Base-by-base conservation (phyloP, 37 sponge, comb jelly and placozoan species). In the Haliclona indistincta region DNA sequence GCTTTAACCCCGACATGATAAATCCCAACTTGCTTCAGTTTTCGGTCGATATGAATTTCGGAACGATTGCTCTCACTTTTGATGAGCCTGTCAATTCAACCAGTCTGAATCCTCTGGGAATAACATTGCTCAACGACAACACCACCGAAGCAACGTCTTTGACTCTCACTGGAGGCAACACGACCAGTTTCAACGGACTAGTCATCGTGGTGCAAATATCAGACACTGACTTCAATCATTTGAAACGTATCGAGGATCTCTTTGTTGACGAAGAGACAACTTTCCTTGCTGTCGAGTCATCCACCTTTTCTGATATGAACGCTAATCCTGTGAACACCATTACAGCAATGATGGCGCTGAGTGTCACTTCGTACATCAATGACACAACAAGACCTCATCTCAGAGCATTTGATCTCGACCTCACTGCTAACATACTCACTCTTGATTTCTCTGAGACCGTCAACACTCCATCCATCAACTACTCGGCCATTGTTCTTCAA, bases 401-500 rank as follows among this genome's bases (percentile, higher is more conserved):
- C 28, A 15, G 25, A 3, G 76, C 70, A 23, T 91, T 85, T 49
- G 79, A 86, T 26, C 82, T 91, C 0, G 86, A 95, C 52, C n/a
- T 95, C 26, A 38, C 80, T 32, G n/a, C 85, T n/a, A 81, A 85
- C 43, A 73, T 78, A 2, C 23, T 95, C 60, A 81, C 83, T 2
- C 75, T 95, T 8, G 79, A 81, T 65, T 95, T 95, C 68, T 67
- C 78, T 32, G 96, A 95, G 71, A 95, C 89, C 11, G 92, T 95
- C 4, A 88, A 84, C 68, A 74, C 75, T 0, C 61, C 78, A 37
- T 80, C 87, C 4, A 81, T 91, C 29, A 62, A 81, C 47, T 84
- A 88, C 55, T 74, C 79, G 3, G 96, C 88, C 20, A 74, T 95
- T 22, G 77, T 83, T 35, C 51, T 95, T n/a, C 92, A 91, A 79